Conservation (phyloP, 2,113 vertebrate genomes). For the Nesogale talazaci region DNA sequence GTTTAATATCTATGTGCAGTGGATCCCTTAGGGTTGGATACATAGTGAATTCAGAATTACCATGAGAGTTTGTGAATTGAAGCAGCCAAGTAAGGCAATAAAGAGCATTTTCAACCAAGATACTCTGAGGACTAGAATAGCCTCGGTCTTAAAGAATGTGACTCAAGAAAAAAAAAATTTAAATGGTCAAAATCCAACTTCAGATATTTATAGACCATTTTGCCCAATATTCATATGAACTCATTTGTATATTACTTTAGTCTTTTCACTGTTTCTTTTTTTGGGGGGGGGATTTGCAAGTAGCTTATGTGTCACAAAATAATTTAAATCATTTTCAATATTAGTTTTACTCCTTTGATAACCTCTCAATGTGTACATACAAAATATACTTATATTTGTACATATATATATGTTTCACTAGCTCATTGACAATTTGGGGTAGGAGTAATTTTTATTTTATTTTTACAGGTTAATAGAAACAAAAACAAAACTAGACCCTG, state of each 20-base stretch:
- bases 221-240: not conserved
- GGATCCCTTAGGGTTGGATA: slow-evolving; percentile 45
- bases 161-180: not conserved
- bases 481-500: not conserved
- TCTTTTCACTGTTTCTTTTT: not conserved
- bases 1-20: slow-evolving; percentile 61
- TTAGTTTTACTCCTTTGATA: too few relatives aligned
- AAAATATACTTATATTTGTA: too few relatives aligned
- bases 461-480: not conserved
- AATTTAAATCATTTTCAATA: too few relatives aligned
- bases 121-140: not conserved
- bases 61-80: slow-evolving; percentile 60
- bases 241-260: not conserved
- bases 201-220: not conserved
- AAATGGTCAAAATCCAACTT: not conserved
- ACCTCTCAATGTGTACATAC: too few relatives aligned
- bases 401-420: too few relatives aligned
- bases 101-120: not conserved
- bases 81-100: slow-evolving; percentile 37
- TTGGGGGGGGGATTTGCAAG: too few relatives aligned
- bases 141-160: not conserved
- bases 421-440: not conserved
- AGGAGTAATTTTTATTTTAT: not conserved
- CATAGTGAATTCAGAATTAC: slow-evolving; percentile 19
- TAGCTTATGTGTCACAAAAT: too few relatives aligned